Evolutionary conservation across 2,888 invertebrate genomes (phyloP), one percentile per base, ranked within the genome.

Genomic region (Pollenia angustigena): DNA sequence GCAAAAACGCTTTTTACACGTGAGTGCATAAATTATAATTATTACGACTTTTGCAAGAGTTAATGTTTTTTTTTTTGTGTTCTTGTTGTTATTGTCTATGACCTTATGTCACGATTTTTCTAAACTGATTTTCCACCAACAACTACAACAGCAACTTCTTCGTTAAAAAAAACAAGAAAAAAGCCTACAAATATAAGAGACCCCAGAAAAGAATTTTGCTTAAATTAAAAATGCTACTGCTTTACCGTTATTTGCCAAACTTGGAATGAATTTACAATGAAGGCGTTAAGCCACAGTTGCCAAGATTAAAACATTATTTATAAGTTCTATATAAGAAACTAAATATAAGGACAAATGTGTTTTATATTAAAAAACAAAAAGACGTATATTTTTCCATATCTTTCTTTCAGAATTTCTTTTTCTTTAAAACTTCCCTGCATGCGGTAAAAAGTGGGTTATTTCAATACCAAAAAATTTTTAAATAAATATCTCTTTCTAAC

Each of bases 11-110:
- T 84, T 78, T 74, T 87, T 85, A 32, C 81, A 87, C 85, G 81
- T 87, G 85, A 87, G 83, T 85, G 87, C 85, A 87, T 87, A 87
- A 87, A 87, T 87, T 87, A 87, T 85, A 87, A 87, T 85, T 85
- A 87, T 84, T 84, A 87, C 87, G 81, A 84, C 81, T 69, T 64
- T 68, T 72, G 78, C 54, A 40, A 42, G 75, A 81, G 64, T 81
- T 60, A 75, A 82, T 82, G 68, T 54, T 18, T 40, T 56, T 18
- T 18, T 62, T 58, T 18, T 7, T 74, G 40, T 60, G 7, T 69
- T 84, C 58, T 52, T 68, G 52, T 18, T 44, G 71, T 72, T 56
- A 72, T 78, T 54, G 8, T 46, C 69, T 68, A 68, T 87, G 87
- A 87, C 84, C 87, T 87, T 74, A 81, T 84, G 87, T 87, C 87